Percentiles rank a stretch among this genome's conserved stretches.
phyloP scores from a whole-genome alignment of 1,140 invertebrate species.

The Drosophila arizonae region DNA sequence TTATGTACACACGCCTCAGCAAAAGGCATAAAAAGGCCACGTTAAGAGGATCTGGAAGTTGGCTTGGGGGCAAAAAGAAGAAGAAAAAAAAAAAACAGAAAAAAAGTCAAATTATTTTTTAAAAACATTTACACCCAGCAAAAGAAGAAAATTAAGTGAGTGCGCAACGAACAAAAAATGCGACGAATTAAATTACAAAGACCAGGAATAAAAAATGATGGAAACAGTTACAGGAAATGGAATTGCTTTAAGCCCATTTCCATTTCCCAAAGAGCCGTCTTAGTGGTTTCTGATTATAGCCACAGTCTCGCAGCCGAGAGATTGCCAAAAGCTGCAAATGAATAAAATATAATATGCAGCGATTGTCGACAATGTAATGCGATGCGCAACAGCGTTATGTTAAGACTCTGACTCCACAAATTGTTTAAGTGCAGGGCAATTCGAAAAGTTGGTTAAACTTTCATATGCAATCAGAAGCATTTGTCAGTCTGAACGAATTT shows the following conservation, averaged over 20 bases:
- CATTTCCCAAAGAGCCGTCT: constrained; percentile 14
- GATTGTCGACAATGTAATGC: constrained; percentile 2
- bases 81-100: background rate
- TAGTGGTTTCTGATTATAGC: constrained; percentile 17
- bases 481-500: too few species aligned
- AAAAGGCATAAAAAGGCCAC: constrained; percentile 38
- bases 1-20: constrained; percentile 40
- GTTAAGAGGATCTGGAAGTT: constrained; percentile 67
- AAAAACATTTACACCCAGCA: constrained; percentile 42
- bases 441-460: background rate
- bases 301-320: background rate
- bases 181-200: constrained; percentile 70
- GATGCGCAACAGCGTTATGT: background rate
- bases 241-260: constrained; percentile 49
- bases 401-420: constrained; percentile 1
- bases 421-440: background rate
- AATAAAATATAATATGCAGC: constrained; percentile 11
- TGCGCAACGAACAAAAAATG: constrained; percentile 17
- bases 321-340: constrained; percentile 18
- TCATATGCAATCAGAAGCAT: background rate
- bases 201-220: constrained; percentile 6
- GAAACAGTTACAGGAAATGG: constrained; percentile 53
- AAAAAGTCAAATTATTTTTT: constrained; percentile 22
- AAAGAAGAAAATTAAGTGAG: constrained; percentile 50
- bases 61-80: background rate